Evolutionary conservation across 2,797 vertebrate species (phyloP).

Genomic region (Sylvilagus floridanus): DNA sequence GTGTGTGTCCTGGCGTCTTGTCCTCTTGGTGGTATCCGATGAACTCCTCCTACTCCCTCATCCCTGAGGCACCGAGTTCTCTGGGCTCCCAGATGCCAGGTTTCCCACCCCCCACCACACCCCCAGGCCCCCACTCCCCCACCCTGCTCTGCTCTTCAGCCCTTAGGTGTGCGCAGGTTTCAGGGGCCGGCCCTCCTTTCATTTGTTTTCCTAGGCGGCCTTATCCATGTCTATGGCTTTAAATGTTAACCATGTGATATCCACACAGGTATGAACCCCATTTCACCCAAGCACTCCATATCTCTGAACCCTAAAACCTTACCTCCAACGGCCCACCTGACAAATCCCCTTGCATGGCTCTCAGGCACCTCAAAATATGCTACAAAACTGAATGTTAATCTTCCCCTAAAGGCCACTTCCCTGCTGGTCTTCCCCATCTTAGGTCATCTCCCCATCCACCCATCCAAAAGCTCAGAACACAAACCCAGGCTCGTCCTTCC

Average conservation of each 20-base stretch:
- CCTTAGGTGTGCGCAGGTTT: neutral
- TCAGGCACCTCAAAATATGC: neutral
- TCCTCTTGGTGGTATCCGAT: neutral
- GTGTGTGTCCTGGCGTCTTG: too few species aligned
- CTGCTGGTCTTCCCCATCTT: neutral
- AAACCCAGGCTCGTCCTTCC: neutral
- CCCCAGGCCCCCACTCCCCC: too few species aligned
- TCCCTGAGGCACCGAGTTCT: neutral
- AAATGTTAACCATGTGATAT: neutral
- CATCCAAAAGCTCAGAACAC: neutral
- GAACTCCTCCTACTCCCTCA: neutral
- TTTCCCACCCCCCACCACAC: too few species aligned
- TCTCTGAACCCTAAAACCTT: neutral
- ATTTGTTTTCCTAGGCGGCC: neutral
- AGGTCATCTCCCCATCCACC: neutral
- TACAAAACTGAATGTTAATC: neutral
- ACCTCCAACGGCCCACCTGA: neutral
- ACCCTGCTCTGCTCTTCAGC: neutral
- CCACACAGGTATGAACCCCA: neutral
- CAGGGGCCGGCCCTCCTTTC: neutral
- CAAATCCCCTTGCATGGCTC: neutral
- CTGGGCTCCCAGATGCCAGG: too few species aligned
- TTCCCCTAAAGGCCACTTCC: neutral
- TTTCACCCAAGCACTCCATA: neutral
- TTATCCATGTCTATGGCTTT: neutral